Conservation (phyloP, 2,113 vertebrate genomes). For the Entelurus aequoreus region DNA sequence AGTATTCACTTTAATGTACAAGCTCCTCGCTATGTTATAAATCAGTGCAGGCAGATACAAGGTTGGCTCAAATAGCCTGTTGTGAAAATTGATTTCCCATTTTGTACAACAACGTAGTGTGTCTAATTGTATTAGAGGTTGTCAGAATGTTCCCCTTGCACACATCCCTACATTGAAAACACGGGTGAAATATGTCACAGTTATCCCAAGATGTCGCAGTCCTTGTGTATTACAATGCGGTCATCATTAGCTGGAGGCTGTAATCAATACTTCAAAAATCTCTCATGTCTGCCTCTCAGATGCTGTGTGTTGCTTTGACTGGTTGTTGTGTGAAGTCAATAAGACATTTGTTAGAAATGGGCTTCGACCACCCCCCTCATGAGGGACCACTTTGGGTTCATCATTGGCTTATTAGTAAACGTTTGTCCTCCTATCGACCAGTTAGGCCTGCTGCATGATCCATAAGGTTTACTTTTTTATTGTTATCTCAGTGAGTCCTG, state of each 20-base stretch:
- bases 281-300: slow-evolving; percentile 28
- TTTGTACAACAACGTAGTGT: slow-evolving; percentile 26
- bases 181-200: slow-evolving; percentile 15
- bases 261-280: slow-evolving; percentile 40
- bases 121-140: slow-evolving; percentile 24
- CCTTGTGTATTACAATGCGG: slow-evolving; percentile 29
- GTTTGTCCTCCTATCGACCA: slow-evolving; percentile 65
- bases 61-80: slow-evolving; percentile 10
- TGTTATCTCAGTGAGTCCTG: background rate
- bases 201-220: slow-evolving; percentile 32
- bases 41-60: slow-evolving; percentile 1
- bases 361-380: slow-evolving; percentile 28
- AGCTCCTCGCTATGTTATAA: background rate
- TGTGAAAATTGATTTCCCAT: slow-evolving; percentile 43
- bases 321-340: slow-evolving; percentile 56
- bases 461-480: slow-evolving; percentile 31
- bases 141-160: slow-evolving; percentile 6
- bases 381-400: slow-evolving; percentile 51
- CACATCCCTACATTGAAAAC: slow-evolving; percentile 11
- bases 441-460: slow-evolving; percentile 35
- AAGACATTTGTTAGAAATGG: slow-evolving; percentile 50
- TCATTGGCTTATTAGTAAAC: slow-evolving; percentile 62
- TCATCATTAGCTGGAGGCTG: slow-evolving; percentile 28
- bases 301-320: slow-evolving; percentile 32
- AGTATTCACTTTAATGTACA: background rate